Conservation (phyloP, 64 coral and sea anemone genomes). For the Pachyseris speciosa region DNA sequence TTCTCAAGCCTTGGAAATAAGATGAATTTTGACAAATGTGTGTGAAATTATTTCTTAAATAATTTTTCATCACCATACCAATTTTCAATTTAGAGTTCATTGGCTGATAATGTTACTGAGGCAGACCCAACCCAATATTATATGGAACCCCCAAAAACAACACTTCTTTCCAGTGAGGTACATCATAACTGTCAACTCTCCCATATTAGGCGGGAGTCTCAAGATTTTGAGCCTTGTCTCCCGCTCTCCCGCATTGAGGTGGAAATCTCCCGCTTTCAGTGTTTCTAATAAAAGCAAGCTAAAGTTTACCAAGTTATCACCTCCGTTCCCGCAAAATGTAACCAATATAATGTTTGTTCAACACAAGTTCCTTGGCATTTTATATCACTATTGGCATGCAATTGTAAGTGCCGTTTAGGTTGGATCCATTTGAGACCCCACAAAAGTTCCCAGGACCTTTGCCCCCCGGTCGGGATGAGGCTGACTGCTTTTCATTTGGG, state of each 20-base stretch:
- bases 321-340: constrained; percentile 6
- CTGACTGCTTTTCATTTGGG: constrained; percentile 11
- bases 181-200: constrained; percentile 13
- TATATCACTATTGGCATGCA: constrained; percentile 4
- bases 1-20: no score
- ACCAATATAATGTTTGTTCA: constrained; percentile 18
- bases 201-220: no score
- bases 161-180: constrained; percentile 25
- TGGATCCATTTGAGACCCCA: neutral
- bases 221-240: no score
- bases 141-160: constrained; percentile 11
- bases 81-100: constrained; percentile 24
- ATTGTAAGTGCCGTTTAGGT: constrained; percentile 1
- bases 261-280: no score
- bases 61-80: neutral
- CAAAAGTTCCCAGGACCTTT: constrained; percentile 16
- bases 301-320: no score
- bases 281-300: no score
- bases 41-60: no score
- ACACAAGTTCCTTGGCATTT: constrained; percentile 25
- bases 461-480: constrained; percentile 2
- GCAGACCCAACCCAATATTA: neutral
- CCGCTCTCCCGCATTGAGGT: no score
- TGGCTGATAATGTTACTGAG: constrained; percentile 15
- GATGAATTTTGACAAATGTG: no score